Evolutionary conservation across 2,113 vertebrate genomes (phyloP), one percentile per base, ranked within the genome.

Genomic region (Prunella himalayana): DNA sequence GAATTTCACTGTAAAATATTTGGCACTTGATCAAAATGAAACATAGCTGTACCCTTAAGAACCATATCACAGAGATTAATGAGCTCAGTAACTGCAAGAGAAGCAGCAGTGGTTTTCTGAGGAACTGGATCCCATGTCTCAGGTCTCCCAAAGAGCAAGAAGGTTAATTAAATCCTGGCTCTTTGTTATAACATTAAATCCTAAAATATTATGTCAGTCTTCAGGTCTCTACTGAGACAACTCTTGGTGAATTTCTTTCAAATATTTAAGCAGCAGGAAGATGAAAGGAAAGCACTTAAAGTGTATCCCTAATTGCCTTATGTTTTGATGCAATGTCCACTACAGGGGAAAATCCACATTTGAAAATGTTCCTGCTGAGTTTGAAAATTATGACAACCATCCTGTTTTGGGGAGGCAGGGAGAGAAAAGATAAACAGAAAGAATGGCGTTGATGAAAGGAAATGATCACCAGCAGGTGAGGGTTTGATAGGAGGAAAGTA

Each of bases 101-200:
- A 91, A 86, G 39, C 51, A 86, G 68, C 71, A 88, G 86, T 59
- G 61, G 35, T 75, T 94, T 96, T 63, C 57, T 44, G 60, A 78
- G 76, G 72, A 88, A 56, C 31, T 71, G 47, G 47, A 83, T 86
- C 72, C 42, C 8, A 6, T 81, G 19, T 84, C 60, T 94, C 51
- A 33, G 71, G 76, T 84, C 81, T 87, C 77, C 47, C 76, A 63
- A 70, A 50, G 76, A 63, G 77, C 35, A 61, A 60, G 51, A 81
- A 88, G 64, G 60, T 92, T 88, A 95, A 94, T 94, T 90, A 94
- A 94, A 83, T 24, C 41, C 30, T 63, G 35, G 28, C 65, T 94
- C 54, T 63, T 66, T 68, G 51, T 86, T 90, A 35, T 8, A 68
- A 86, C 33, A 78, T 51, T 63, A 70, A 93, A 81, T 88, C 76